Base-by-base conservation (phyloP, 2,888 invertebrate genomes). In the Drosophila yooni region DNA sequence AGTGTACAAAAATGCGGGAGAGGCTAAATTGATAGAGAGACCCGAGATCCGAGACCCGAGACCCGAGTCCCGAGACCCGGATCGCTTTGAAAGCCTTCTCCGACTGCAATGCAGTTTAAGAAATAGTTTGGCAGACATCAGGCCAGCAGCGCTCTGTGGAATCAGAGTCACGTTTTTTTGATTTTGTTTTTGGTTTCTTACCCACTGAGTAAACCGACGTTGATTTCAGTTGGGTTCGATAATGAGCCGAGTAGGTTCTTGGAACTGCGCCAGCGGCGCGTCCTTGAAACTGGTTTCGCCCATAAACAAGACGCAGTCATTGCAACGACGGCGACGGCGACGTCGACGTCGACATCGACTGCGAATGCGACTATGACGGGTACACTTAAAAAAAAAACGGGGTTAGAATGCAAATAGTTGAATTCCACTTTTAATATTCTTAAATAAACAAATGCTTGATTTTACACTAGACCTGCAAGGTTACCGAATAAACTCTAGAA, bases 281-380 rank as follows among this genome's bases (percentile, higher is more conserved):
- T 84, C 90, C 83, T 84, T 84, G 90, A 84, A 90, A 88, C 83
- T 79, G 83, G 88, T 90, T 90, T 85, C 56, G 68, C 65, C 75
- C 88, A 79, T 82, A 82, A 88, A 77, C 70, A 74, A 79, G 79
- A 61, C 67, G 67, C 54, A 36, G 65, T 58, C 84, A 72, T 70
- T 74, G 73, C 46, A 56, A 60, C 8, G 59, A 38, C 56, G 58
- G 27, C 33, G 43, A 56, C 52, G 58, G 25, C 33, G 43, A 52
- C 52, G 46, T 11, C 2, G 34, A 59, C 68, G 33, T 21, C 25
- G 31, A 59, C 69, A n/a, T 18, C 25, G 48, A 27, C 46, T 60
- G 33, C 25, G 52, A 38, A 18, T 61, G 36, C 4, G 40, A 25
- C 53, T 56, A 29, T 36, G 61, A 40, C 34, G 46, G 15, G 15